phyloP scores from a whole-genome alignment of 2,888 invertebrate species.

The Dynastes tityus region DNA sequence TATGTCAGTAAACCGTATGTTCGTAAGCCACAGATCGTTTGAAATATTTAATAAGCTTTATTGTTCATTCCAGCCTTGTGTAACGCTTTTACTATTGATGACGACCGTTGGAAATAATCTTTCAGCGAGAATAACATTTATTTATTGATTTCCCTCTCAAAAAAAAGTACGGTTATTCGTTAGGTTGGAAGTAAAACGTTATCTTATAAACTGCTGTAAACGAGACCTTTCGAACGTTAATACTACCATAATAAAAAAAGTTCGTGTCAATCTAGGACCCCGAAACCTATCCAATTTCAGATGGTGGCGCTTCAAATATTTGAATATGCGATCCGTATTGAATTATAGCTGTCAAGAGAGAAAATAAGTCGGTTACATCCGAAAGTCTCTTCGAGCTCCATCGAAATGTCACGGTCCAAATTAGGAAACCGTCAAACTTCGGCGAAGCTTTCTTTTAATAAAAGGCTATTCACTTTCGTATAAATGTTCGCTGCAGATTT shows the following conservation, averaged over 20 bases:
- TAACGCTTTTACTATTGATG: constrained; percentile 1
- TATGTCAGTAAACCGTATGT: constrained; percentile 12
- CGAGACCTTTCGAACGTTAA: not conserved
- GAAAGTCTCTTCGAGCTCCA: constrained; percentile 17
- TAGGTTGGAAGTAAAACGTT: too few species aligned
- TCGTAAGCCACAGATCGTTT: not conserved
- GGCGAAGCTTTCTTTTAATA: constrained; percentile 26
- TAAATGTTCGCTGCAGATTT: constrained; percentile 2
- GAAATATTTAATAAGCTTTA: constrained; percentile 7
- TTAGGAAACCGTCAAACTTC: constrained; percentile 39
- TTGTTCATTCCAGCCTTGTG: not conserved
- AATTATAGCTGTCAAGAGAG: constrained; percentile 30
- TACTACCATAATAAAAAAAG: not conserved
- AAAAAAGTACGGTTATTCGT: too few species aligned
- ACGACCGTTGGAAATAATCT: not conserved
- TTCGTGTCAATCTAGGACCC: constrained; percentile 15
- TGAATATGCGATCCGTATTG: constrained; percentile 23
- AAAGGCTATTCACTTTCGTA: constrained; percentile 30
- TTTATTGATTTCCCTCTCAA: not conserved
- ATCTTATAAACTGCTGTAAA: not conserved
- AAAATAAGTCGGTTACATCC: constrained; percentile 20
- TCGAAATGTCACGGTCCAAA: constrained; percentile 36
- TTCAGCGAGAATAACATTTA: not conserved
- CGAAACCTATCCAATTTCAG: constrained; percentile 8
- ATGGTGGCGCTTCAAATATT: not conserved